Evolutionary conservation across 1,140 invertebrate genomes (phyloP), one percentile per base, ranked within the genome.

Genomic region (Mylabris phalerata): DNA sequence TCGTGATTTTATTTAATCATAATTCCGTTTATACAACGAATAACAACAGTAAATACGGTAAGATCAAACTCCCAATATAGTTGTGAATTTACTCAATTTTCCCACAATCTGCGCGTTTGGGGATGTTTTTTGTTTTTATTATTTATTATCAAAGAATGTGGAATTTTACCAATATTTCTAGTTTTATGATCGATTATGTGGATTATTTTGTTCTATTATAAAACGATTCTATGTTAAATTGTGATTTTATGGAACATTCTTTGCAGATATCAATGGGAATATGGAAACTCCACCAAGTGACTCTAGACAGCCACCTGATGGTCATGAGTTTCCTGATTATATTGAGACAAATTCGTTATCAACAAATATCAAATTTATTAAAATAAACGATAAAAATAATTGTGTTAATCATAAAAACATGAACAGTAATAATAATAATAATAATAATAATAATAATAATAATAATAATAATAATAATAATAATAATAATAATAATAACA

Each of bases 271-370:
- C 19, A 27, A 63, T 61, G 61, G 60, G 45, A 63, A 42, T 59
- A 72, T 72, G 69, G 68, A 69, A 56, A 61, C 61, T 62, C 68
- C 62, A 42, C 63, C 68, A 48, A 72, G 61, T 62, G 63, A 67
- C 66, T 86, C 86, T 26, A 81, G 90, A 61, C 81, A 90, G 67
- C 90, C 90, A 59, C 90, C 90, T 47, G 90, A 93, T 75, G 90
- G 90, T 63, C 87, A 92, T 71, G 90, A 93, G 72, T 92, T 91
- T 75, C 90, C 84, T 26, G 85, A 86, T 65, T 86, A 84, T 57
- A 78, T 84, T 59, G 87, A 90, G 73, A 84, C 77, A 32, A 46
- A 25, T 13, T 11, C 41, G 19, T 1, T 19, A n/a, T 42, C 9
- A 4, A 42, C 5, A 6, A 11, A 10, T 11, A 42, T 42, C 41